Conservation (phyloP, 1,140 invertebrate genomes). For the Aphidius gifuensis region DNA sequence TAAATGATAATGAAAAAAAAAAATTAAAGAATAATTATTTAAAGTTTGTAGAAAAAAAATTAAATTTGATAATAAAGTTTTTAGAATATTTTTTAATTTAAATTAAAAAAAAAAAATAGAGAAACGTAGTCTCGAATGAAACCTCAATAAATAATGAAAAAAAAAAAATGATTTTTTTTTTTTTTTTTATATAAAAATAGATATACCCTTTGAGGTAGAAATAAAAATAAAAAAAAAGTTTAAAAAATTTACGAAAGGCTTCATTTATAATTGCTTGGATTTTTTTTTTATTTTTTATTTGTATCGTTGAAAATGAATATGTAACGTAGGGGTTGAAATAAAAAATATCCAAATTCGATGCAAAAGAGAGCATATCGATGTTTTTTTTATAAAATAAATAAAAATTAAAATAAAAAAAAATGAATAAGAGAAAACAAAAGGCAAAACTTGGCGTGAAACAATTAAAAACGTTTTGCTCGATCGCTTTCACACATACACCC, state of each 20-base stretch:
- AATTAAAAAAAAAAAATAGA: too few species aligned
- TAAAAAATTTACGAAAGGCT: too few species aligned
- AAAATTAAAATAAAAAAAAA: not conserved
- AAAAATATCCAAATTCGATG: conserved; percentile 20
- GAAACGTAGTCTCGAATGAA: too few species aligned
- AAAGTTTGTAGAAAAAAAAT: too few species aligned
- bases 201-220: not conserved
- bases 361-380: conserved; percentile 15
- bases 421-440: conserved; percentile 43
- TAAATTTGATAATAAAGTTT: not conserved
- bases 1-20: not conserved
- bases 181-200: too few species aligned
- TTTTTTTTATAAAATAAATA: not conserved
- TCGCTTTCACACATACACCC: conserved; percentile 38
- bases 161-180: too few species aligned
- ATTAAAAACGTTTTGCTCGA: conserved; percentile 57
- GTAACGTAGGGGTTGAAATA: not conserved
- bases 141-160: too few species aligned
- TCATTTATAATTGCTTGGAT: too few species aligned
- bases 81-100: not conserved
- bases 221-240: not conserved
- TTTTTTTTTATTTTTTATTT: too few species aligned
- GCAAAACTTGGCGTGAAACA: conserved; percentile 50
- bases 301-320: too few species aligned
- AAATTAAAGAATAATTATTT: too few species aligned